Conservation (phyloP, 1,140 invertebrate genomes). For the Daktulosphaira vitifoliae region DNA sequence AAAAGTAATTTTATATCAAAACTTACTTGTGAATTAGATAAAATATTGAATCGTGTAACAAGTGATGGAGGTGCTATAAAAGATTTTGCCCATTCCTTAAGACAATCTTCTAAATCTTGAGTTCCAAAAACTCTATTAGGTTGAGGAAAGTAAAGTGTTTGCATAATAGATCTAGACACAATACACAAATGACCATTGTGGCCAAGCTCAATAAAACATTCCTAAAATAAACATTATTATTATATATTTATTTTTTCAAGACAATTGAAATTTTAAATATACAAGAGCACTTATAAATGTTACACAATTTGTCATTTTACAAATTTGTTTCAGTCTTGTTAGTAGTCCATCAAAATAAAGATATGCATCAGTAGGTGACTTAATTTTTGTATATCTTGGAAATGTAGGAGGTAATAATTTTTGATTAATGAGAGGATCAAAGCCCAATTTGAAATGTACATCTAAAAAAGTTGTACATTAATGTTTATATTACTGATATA, state of each 20-base stretch:
- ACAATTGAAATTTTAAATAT: too few species aligned
- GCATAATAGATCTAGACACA: conserved; percentile 82
- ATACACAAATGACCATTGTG: conserved; percentile 77
- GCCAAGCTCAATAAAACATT: conserved; percentile 90
- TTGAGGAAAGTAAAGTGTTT: conserved; percentile 66
- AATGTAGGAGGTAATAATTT: conserved; percentile 93
- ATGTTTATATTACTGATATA: background rate
- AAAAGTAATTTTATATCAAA: background rate
- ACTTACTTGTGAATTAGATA: conserved; percentile 53
- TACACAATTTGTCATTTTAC: conserved; percentile 67
- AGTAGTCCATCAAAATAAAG: conserved; percentile 77
- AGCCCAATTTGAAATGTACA: conserved; percentile 55
- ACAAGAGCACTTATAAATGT: conserved; percentile 78
- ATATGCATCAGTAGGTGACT: conserved; percentile 69
- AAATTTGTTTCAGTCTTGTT: conserved; percentile 67
- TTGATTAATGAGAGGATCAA: conserved; percentile 92
- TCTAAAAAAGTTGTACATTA: background rate
- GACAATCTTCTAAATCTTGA: conserved; percentile 61
- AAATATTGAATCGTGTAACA: conserved; percentile 55
- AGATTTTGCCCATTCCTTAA: conserved; percentile 71
- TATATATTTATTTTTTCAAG: background rate
- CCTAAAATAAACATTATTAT: conserved; percentile 50
- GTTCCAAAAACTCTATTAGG: conserved; percentile 45
- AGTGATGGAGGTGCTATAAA: conserved; percentile 84
- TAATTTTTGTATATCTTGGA: conserved; percentile 90